phyloP scores from a whole-genome alignment of 2,888 invertebrate species.

The Phlogophora meticulosa region DNA sequence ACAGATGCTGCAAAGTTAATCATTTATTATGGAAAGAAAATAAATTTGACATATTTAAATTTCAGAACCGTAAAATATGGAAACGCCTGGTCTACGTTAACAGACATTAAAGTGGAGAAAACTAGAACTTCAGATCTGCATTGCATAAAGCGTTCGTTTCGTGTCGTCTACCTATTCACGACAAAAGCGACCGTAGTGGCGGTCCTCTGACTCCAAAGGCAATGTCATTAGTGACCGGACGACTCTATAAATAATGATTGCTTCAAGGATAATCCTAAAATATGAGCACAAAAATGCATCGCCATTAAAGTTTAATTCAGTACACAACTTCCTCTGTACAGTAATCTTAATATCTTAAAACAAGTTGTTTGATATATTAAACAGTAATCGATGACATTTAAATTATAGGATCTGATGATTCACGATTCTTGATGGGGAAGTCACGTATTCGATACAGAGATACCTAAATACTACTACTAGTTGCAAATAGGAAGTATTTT shows the following conservation, averaged over 20 bases:
- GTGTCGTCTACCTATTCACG: constrained; percentile 35
- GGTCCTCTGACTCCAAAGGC: constrained; percentile 38
- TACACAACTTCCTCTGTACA: constrained; percentile 58
- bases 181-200: constrained; percentile 19
- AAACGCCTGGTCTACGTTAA: constrained; percentile 2
- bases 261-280: constrained; percentile 56
- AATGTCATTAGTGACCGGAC: constrained; percentile 58
- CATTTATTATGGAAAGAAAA: constrained; percentile 11
- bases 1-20: not conserved
- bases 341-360: constrained; percentile 41
- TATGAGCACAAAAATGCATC: constrained; percentile 48
- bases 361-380: constrained; percentile 44
- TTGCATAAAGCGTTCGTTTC: constrained; percentile 42
- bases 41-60: constrained; percentile 6
- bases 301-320: constrained; percentile 57
- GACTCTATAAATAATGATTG: constrained; percentile 51
- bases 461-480: not conserved
- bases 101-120: constrained; percentile 19
- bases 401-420: constrained; percentile 41
- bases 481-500: constrained; percentile 11
- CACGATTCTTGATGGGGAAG: constrained; percentile 49
- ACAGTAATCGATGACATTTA: constrained; percentile 52
- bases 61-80: constrained; percentile 14
- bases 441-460: constrained; percentile 39
- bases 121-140: constrained; percentile 31